Base-by-base conservation (phyloP, 1,140 invertebrate species). In the Rhopalosiphum padi region DNA sequence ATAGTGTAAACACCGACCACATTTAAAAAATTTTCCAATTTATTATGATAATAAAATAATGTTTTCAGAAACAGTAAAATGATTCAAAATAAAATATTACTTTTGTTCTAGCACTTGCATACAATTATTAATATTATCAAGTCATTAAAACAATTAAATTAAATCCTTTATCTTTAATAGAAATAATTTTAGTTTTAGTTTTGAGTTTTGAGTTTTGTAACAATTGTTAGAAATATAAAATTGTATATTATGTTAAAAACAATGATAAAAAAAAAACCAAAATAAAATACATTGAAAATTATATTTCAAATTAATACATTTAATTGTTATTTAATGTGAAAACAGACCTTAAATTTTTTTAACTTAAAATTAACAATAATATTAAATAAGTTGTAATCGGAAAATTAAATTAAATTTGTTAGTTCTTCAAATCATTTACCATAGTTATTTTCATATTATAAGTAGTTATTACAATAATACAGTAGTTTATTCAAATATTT, bases 341-440 rank as follows among this genome's bases (percentile, higher is more conserved):
- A 77, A 68, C 30, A 18, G 0, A 5, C 30, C 15, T 30, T 77
- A 77, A n/a, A 77, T 77, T 77, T 2, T 68, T 15, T 68, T 1
- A 77, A 77, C n/a, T n/a, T n/a, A 77, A 77, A 77, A 77, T 77
- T 77, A 18, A 77, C n/a, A 77, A 77, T 68, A 68, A n/a, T 77
- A 35, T 35, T 77, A n/a, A 77, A 77, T n/a, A 77, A 77, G n/a
- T 77, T 77, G 4, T 6, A 6, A 35, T 77, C 15, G n/a, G 30
- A 21, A 77, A 77, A n/a, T 6, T 18, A n/a, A 77, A 77, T n/a
- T n/a, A n/a, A 3, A 77, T 6, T 18, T 18, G 60, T n/a, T 68
- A 68, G 60, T 18, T n/a, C 15, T 77, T 77, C 30, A 77, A n/a
- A 77, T n/a, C 9, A 30, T 60, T 60, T 23, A 30, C 30, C 4